Conservation (phyloP, 2,888 invertebrate genomes). For the Pyrgus malvae region DNA sequence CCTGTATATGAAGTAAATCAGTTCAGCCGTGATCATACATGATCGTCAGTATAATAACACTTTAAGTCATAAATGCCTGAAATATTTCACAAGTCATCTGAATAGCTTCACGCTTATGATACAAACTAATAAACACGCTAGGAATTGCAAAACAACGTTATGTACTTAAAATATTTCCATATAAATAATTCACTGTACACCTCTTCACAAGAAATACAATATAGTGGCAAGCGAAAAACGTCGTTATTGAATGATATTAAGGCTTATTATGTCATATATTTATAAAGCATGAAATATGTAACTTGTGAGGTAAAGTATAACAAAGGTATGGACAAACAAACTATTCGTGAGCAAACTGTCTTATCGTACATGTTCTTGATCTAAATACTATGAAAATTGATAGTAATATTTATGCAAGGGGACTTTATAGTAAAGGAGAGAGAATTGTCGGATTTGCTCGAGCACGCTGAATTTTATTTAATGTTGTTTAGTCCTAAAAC, state of each 20-base stretch:
- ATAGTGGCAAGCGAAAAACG: neutral
- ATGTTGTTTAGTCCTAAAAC: too few species aligned
- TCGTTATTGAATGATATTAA: neutral
- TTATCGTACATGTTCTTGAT: constrained; percentile 31
- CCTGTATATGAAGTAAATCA: too few species aligned
- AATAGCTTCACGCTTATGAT: neutral
- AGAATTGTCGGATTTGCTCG: too few species aligned
- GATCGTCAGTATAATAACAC: too few species aligned
- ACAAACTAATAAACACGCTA: neutral
- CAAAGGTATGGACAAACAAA: constrained; percentile 23
- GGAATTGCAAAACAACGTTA: constrained; percentile 5
- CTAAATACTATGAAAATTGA: constrained; percentile 27
- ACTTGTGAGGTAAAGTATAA: constrained; percentile 1
- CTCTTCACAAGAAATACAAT: neutral
- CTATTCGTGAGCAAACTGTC: constrained; percentile 21
- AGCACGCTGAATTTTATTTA: too few species aligned
- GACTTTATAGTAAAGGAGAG: too few species aligned
- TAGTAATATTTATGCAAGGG: constrained; percentile 3
- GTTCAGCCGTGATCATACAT: too few species aligned
- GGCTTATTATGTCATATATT: neutral
- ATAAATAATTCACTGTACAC: constrained; percentile 8
- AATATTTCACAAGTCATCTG: neutral
- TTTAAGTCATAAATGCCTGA: too few species aligned
- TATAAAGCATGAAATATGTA: neutral
- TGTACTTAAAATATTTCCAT: constrained; percentile 5